phyloP scores from a whole-genome alignment of 2,113 vertebrate species.

The Coturnix japonica region DNA sequence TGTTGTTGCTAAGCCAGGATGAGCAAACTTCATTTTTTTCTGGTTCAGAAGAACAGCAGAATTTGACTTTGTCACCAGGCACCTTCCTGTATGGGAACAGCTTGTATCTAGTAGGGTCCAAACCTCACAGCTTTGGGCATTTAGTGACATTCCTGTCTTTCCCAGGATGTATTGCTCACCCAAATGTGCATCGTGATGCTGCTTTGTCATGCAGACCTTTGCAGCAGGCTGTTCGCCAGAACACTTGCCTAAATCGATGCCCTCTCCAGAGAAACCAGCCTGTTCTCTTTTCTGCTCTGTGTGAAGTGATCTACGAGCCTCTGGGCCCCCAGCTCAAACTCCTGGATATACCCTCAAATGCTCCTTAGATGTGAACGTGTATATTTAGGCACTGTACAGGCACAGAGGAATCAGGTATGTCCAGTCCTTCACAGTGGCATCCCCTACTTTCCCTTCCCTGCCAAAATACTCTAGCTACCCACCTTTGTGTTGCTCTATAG shows the following conservation, averaged over 20 bases:
- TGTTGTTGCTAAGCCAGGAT: constrained; percentile 26
- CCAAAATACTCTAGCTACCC: background rate
- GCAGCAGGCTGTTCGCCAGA: background rate
- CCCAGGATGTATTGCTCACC: background rate
- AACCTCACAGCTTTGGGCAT: background rate
- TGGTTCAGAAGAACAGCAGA: background rate
- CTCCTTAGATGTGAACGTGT: background rate
- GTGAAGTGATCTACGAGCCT: background rate
- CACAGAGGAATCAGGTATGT: background rate
- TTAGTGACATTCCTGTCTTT: background rate
- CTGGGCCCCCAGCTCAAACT: background rate
- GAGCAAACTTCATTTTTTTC: constrained; percentile 8
- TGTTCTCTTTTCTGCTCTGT: background rate
- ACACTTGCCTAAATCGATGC: background rate
- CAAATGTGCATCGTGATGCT: background rate
- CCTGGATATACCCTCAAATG: background rate
- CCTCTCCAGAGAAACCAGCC: background rate
- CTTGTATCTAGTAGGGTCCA: constrained; percentile 6
- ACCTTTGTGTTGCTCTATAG: background rate
- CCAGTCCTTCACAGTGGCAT: background rate
- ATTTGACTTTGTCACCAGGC: background rate
- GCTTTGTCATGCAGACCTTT: background rate
- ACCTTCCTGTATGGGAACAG: background rate
- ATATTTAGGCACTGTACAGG: background rate
- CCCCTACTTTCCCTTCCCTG: background rate